phyloP scores from a whole-genome alignment of 1,140 invertebrate species.

The Pseudobourletiella spinata region DNA sequence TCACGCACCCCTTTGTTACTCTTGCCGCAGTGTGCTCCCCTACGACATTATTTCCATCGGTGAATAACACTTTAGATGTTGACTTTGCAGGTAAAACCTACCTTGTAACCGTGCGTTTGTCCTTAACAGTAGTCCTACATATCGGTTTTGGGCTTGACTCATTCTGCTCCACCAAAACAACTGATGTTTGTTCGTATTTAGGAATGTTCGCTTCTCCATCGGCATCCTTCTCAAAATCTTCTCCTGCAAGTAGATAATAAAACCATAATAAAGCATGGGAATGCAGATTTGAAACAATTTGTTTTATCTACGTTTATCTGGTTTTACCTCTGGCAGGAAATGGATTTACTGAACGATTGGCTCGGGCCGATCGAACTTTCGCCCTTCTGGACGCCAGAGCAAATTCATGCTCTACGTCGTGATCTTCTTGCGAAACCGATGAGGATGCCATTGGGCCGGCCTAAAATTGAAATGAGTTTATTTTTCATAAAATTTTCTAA shows the following conservation, averaged over 20 bases:
- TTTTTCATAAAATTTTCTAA: too few relatives aligned
- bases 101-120: constrained; percentile 40
- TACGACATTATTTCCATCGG: constrained; percentile 36
- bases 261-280: background rate
- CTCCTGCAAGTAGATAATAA: constrained; percentile 6
- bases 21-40: constrained; percentile 40
- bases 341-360: constrained; percentile 45
- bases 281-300: background rate
- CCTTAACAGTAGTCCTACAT: constrained; percentile 42
- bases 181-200: constrained; percentile 31
- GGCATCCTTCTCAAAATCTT: constrained; percentile 24
- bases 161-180: constrained; percentile 41
- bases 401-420: constrained; percentile 49
- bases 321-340: constrained; percentile 24
- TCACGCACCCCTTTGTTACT: constrained; percentile 42
- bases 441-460: constrained; percentile 58
- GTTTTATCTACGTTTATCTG: constrained; percentile 11
- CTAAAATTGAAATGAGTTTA: too few relatives aligned
- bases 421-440: constrained; percentile 56
- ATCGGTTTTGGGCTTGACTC: constrained; percentile 46
- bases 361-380: constrained; percentile 48
- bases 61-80: background rate
- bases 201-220: constrained; percentile 30
- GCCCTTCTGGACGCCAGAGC: constrained; percentile 48
- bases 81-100: background rate